Evolutionary conservation across 2,797 vertebrate genomes (phyloP), one percentile per base, ranked within the genome.

Genomic region (Coregonus ussuriensis): DNA sequence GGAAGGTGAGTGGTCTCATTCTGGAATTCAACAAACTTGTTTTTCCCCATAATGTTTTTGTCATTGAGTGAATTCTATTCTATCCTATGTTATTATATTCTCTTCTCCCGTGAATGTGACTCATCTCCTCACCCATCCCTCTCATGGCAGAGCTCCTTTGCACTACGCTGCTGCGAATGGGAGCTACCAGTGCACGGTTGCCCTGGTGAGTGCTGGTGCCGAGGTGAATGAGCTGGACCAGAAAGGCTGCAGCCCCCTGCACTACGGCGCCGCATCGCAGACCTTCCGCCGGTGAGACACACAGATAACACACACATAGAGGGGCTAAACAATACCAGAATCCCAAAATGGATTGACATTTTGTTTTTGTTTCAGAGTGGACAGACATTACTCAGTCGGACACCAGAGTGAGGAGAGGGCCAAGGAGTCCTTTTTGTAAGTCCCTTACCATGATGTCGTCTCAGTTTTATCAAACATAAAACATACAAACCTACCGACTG

Each of bases 381-480:
- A 95, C 79, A 83, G 90, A 70, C 93, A 91, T 83, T 91, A 92
- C 84, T 90, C 91, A 77, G 88, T 93, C 79, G 90, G 92, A 84
- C 91, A 94, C 2, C 92, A 93, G 79, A 88, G 88, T 5, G 92
- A 95, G 15, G 95, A 96, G 90, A 94, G 94, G 4, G 92, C 95
- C 87, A 96, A 97, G 84, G 97, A 98, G 90, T 95, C 96, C n/a
- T 97, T 96, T 88, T 93, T 98, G 97, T 98, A 91, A 94, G 97
- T 95, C 74, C 2, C 15, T 54, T 14, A 74, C 7, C 59, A 62
- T 21, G n/a, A 62, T 62, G 56, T 21, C n/a, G 5, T 62, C 6
- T 21, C 7, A 15, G 6, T 7, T 18, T 7, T 25, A n/a, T 62
- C 4, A 56, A 33, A 33, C 3, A 31, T 29, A 33, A 72, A 56